Evolutionary conservation across 2,113 vertebrate species (phyloP), one percentile per base, ranked within the genome.

Genomic region (Riparia riparia): DNA sequence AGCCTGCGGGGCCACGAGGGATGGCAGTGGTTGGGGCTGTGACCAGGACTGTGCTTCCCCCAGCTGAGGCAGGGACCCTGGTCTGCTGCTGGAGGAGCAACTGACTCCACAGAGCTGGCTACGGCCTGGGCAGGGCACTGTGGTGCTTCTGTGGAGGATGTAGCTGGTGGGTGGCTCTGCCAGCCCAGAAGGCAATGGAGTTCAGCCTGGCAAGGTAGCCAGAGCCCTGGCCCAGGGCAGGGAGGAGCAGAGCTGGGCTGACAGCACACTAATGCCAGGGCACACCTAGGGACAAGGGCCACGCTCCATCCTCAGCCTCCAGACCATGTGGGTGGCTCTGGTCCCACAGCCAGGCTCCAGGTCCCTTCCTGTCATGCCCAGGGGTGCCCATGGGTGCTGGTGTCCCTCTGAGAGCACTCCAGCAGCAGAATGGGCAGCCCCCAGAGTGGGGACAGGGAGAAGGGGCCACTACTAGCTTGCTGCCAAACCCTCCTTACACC

Each of bases 401-500:
- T 31, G 3, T 16, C 31, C 32, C 44, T 29, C 29, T 1, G 2
- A 37, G 37, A 91, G n/a, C n/a, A 65, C 42, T 9, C 37, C 63
- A 68, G 17, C 28, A 68, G 41, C 15, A 66, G 74, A 14, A 76
- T 0, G 1, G 41, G 20, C 86, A 70, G 56, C 7, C 31, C 14
- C 24, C 14, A 71, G 47, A 51, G n/a, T 1, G 1, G 39, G 10
- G 44, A 54, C 87, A 91, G 72, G 54, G 93, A 95, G 64, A 69
- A 95, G 81, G 83, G 61, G 91, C 69, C 50, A 31, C 74, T 47
- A 74, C 63, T 32, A 92, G 86, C 71, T 57, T 83, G 77, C 56
- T 79, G 82, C 51, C 86, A 96, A 93, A 79, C 77, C 58, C 83
- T 96, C 83, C 84, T 83, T 81, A 63, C 45, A 86, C 31, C 90